Base-by-base conservation (phyloP, 2,113 vertebrate species). In the Nycticryphes semicollaris region DNA sequence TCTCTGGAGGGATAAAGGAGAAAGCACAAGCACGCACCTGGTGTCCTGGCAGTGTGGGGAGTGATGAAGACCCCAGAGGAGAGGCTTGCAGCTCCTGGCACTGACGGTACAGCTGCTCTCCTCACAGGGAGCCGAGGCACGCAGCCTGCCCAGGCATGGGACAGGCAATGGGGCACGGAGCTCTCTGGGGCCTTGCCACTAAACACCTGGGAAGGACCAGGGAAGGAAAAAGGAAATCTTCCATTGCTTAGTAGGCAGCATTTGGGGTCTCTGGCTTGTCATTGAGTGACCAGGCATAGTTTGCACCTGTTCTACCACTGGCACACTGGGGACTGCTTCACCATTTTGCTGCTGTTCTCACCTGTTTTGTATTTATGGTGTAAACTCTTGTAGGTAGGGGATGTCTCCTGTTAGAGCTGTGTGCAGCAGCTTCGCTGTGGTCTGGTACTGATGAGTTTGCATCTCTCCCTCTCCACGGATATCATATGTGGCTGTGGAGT, bases 261-360 rank as follows among this genome's bases (percentile, higher is more conserved):
- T 43, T 15, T 50, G 37, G 37, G 6, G 17, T 24, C 19, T 33
- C 51, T 67, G 77, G 20, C n/a, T 83, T 37, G 31, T 56, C 3
- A 0, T 27, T 45, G 8, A 30, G 45, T 20, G 35, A 18, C 22
- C 22, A 25, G 56, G 4, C 9, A 30, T 20, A 21, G 31, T n/a
- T 10, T 35, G n/a, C 1, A 3, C 13, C 48, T 1, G 0, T 51
- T 30, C 51, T 43, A 23, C 19, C 45, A 9, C 20, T 39, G 74
- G 45, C 35, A 50, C 30, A 5, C 17, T 51, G 28, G 31, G 14
- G 12, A 31, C 9, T 7, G 14, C 31, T 22, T 68, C 22, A 25
- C 33, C 17, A 7, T 12, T 43, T 39, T 14, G 9, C 78, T 69
- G 1, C 67, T 39, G 77, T 37, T 79, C 62, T 53, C n/a, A 37